Evolutionary conservation across 2,797 vertebrate genomes (phyloP), one percentile per base, ranked within the genome.

Genomic region (Pelobates cultripes): DNA sequence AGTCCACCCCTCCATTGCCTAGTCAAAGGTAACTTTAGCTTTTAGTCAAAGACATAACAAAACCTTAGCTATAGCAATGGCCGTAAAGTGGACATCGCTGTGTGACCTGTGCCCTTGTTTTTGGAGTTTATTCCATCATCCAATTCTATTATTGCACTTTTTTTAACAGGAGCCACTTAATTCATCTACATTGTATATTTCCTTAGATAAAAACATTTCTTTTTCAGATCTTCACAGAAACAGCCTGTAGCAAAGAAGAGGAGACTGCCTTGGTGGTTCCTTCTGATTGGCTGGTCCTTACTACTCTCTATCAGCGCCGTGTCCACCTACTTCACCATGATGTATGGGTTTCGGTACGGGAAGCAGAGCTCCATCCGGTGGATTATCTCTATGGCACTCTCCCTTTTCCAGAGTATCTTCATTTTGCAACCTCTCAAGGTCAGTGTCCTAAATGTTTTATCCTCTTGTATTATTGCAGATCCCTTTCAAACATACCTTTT

Each of bases 391-490:
- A 89, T 96, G 85, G 91, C 89, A 3, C 86, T 95, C 41, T 95
- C 95, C 1, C 92, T 96, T 42, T 94, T 96, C 86, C 92, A 96
- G 85, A 96, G 95, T 86, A 95, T 96, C 87, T 96, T 96, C 78
- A 90, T 96, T 79, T 86, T 95, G 83, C 95, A 96, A 87, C 95
- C 95, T 51, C 92, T 96, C 28, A 96, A 96, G 93, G 95, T 95
- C 60, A 70, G 86, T 79, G 10, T 3, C 1, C 7, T 9, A 17
- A 17, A 60, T 2, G 47, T 51, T 28, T 28, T 28, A 28, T 28
- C 28, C 28, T 28, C 28, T 28, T 28, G 28, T 28, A 28, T 28
- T 28, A 28, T 28, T 28, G 28, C 28, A 28, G 28, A 28, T 28
- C 28, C 28, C 1, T 28, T 28, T 28, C 28, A 28, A 28, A 28